These are phyloP conservation scores for Schizopygopsis malacanthus DNA, from an alignment of 2,797 vertebrate species.

Conservation along the genomic window DNA sequence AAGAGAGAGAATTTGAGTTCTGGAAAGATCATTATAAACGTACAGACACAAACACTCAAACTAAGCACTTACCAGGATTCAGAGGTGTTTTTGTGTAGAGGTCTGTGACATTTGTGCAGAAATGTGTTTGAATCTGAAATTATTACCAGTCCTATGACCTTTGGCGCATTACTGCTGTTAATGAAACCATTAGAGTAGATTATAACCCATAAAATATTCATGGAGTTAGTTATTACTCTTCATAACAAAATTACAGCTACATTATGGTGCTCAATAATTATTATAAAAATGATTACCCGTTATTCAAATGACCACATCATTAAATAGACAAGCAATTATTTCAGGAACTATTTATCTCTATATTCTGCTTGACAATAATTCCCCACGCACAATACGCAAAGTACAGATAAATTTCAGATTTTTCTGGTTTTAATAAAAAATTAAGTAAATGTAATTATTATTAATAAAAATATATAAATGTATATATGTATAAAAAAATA, in stretches of 20 bases:
- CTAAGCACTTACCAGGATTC: conserved; percentile 33
- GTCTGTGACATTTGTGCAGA: conserved; percentile 25
- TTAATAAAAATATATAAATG: background rate
- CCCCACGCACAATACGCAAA: background rate
- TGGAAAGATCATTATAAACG: conserved; percentile 9
- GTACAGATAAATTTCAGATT: background rate
- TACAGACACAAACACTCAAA: conserved; percentile 37
- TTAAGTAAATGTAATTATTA: background rate
- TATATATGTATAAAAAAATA: background rate
- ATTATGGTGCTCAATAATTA: background rate
- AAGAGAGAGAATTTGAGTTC: background rate
- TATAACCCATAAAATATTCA: conserved; percentile 36
- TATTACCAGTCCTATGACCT: conserved; percentile 40
- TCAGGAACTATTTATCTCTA: background rate
- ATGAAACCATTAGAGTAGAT: conserved; percentile 42
- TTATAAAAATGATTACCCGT: background rate
- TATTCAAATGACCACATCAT: conserved; percentile 33
- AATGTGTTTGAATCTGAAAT: conserved; percentile 31
- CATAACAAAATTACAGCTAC: conserved; percentile 29
- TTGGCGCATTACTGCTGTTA: conserved; percentile 24
- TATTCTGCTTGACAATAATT: background rate
- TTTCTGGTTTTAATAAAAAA: background rate
- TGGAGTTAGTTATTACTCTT: conserved; percentile 8
- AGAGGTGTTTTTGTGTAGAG: conserved; percentile 26
- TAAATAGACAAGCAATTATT: conserved; percentile 3